Base-by-base conservation (phyloP, 2,888 invertebrate species). In the Cheilosia pagana region DNA sequence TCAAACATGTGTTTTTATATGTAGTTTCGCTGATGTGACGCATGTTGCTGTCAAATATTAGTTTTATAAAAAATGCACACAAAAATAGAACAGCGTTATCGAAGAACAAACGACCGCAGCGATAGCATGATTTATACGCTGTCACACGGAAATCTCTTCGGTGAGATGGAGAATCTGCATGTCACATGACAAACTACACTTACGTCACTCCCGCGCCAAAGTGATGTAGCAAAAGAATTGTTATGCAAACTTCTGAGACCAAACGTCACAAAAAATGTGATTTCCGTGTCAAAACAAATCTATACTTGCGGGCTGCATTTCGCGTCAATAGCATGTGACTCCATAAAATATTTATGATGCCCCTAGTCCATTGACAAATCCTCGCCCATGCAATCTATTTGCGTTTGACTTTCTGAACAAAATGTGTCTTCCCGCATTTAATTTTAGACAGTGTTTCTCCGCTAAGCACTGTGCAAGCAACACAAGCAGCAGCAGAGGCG, bases 381-480 rank as follows among this genome's bases (percentile, higher is more conserved):
- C 45, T 74, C 55, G 53, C 76, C 76, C 76, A 68, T 68, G 45
- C 68, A 39, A 60, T 62, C 62, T 77, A 70, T 77, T 77, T 76
- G 52, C 55, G 76, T 60, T 76, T 14, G 7, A 59, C 25, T 50
- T 23, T 43, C 31, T 48, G 7, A 48, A 10, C 10, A 48, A 59
- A 68, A 68, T 77, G 55, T 48, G 19, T 68, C 43, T 68, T 62
- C 12, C 21, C 52, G n/a, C n/a, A 53, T 62, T 60, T 45, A 16
- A 41, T 59, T 52, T 70, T 52, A 59, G 60, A 45, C 12, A 68
- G 53, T 35, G 59, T 68, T 62, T 67, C 48, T 50, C 57, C 25
- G 35, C 35, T 31, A 43, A 52, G 28, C 31, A 63, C 31, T 43
- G 50, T 14, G 10, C 23, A 57, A 8, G 7, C 39, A 31, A 31